Conservation (phyloP, 92 coral and sea anemone species). For the Porites rus region DNA sequence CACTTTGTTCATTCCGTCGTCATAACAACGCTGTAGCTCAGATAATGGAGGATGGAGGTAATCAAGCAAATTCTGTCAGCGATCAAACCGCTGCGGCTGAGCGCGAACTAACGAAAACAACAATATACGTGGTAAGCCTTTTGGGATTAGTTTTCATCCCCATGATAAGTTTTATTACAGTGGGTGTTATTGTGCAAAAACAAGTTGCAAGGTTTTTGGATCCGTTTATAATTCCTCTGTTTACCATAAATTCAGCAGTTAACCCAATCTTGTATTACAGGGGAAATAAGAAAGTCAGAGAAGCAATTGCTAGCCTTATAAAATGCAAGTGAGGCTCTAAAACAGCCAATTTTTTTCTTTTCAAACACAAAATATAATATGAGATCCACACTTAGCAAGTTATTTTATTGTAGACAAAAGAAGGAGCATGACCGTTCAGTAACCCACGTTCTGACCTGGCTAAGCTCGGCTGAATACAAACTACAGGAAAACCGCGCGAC, state of each 20-base stretch:
- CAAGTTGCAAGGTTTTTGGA: neutral
- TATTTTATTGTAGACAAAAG: too few species aligned
- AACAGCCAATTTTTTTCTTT: too few species aligned
- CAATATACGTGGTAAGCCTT: neutral
- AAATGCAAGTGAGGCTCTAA: neutral
- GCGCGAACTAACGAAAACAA: conserved; percentile 6
- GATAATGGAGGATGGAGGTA: neutral
- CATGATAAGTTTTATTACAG: neutral
- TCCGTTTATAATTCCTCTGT: neutral
- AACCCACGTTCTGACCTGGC: too few species aligned
- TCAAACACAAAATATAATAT: too few species aligned
- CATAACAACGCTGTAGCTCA: neutral
- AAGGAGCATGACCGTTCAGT: too few species aligned
- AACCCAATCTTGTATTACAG: conserved; percentile 14
- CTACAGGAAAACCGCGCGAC: too few species aligned
- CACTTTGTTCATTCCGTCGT: neutral
- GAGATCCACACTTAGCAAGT: too few species aligned
- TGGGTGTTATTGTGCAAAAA: neutral
- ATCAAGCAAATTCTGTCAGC: neutral
- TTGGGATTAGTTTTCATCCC: neutral
- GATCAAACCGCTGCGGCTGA: neutral
- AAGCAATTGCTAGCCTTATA: neutral
- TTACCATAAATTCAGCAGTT: neutral
- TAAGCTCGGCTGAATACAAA: too few species aligned
- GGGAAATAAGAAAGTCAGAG: neutral